Conservation (phyloP, 2,113 vertebrate species). For the Grammomys surdaster region DNA sequence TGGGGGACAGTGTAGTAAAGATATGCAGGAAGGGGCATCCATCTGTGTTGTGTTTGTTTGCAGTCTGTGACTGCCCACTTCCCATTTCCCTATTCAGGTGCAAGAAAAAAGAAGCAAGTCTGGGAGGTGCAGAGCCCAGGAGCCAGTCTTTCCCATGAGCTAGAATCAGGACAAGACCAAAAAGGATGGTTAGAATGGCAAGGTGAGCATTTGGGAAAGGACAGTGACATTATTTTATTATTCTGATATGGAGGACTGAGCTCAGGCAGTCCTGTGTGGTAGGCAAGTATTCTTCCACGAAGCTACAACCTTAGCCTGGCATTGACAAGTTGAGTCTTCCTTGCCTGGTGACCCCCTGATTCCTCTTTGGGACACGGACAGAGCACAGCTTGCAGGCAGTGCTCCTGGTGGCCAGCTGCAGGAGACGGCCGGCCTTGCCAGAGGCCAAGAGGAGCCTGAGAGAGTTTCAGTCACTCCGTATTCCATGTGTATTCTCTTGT, state of each 20-base stretch:
- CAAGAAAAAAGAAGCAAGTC: neutral
- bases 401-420: neutral
- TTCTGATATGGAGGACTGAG: neutral
- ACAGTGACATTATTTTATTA: neutral
- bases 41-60: neutral
- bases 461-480: neutral
- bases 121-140: neutral
- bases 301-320: neutral
- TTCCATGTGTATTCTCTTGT: neutral
- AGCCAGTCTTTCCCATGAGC: neutral
- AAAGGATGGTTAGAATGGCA: fast-evolving
- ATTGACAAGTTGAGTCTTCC: neutral
- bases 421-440: neutral
- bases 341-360: neutral
- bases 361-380: neutral
- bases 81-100: neutral
- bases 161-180: neutral
- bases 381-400: neutral
- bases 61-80: neutral
- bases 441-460: neutral
- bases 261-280: neutral
- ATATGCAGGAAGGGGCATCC: neutral
- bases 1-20: no score
- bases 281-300: neutral
- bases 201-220: neutral